Evolutionary conservation across 1,140 invertebrate species (phyloP), one percentile per base, ranked within the genome.

Genomic region (Papilio dardanus): DNA sequence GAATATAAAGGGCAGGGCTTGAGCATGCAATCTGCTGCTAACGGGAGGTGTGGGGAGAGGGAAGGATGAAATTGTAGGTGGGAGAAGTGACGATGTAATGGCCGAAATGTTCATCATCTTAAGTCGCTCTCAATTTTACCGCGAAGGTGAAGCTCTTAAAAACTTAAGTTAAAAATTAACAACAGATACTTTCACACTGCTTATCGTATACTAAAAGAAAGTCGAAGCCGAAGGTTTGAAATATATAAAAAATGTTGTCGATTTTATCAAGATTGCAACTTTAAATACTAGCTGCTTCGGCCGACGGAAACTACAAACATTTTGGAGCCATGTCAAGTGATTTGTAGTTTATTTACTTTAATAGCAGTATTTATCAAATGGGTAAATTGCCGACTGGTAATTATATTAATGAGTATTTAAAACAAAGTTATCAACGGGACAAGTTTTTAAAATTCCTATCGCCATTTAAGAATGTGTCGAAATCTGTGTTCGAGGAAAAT

Each of bases 251-350:
- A n/a, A n/a, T n/a, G n/a, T n/a, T n/a, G n/a, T n/a, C n/a, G n/a
- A n/a, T n/a, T n/a, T n/a, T n/a, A n/a, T n/a, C n/a, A n/a, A n/a
- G 3, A 37, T 37, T 12, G 2, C n/a, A 46, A 5, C n/a, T 6
- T 46, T 19, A 46, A 46, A 19, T 46, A 19, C 42, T 54, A 54
- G 50, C 21, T 54, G 21, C 8, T 50, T 21, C 46, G 19, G 46
- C 46, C 19, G 46, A 8, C 46, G 46, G 46, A 50, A 50, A 31
- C 40, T 84, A 78, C 78, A 78, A 31, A 28, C 12, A 30, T 83
- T 80, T 31, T 65, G 4, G 31, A 74, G 69, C 50, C 58, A 67
- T 76, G 50, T 54, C 50, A 54, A 54, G 50, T 54, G 21, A 24
- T 54, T 54, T 54, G 50, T 54, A 24, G 21, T 24, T n/a, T 54